Conservation (phyloP, 2,797 vertebrate genomes). For the Paedocypris micromegethes region DNA sequence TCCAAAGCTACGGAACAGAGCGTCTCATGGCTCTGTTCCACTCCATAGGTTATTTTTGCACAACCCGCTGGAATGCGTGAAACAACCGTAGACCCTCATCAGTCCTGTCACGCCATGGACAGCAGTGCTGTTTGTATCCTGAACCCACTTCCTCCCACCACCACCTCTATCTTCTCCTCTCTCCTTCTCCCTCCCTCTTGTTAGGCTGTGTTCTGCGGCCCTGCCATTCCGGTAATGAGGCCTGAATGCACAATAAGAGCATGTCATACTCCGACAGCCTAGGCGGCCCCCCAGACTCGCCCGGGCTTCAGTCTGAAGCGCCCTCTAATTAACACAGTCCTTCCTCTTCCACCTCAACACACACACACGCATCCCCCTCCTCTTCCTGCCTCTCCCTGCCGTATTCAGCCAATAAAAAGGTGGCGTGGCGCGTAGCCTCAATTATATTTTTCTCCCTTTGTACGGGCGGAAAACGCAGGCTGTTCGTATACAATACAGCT, state of each 20-base stretch:
- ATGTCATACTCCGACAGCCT: conserved; percentile 78
- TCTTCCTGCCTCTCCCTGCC: conserved; percentile 53
- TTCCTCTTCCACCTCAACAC: conserved; percentile 44
- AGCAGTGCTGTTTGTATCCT: conserved; percentile 71
- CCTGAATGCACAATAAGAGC: conserved; percentile 77
- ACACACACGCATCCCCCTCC: conserved; percentile 49
- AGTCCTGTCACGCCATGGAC: conserved; percentile 72
- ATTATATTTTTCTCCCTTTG: conserved; percentile 73
- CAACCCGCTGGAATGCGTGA: conserved; percentile 58
- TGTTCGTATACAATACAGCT: conserved; percentile 48
- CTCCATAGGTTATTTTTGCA: conserved; percentile 64
- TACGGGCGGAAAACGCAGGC: conserved; percentile 49
- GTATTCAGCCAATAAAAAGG: conserved; percentile 67
- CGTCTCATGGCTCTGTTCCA: conserved; percentile 28
- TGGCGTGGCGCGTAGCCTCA: conserved; percentile 65
- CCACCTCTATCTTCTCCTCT: conserved; percentile 33
- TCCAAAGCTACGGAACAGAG: too few relatives aligned
- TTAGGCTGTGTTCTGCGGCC: conserved; percentile 48
- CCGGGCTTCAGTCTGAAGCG: conserved; percentile 73
- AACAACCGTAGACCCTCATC: conserved; percentile 68
- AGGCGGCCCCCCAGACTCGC: conserved; percentile 71
- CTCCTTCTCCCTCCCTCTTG: conserved; percentile 25
- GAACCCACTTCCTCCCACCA: conserved; percentile 57
- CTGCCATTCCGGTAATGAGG: conserved; percentile 68
- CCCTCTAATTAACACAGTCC: conserved; percentile 77